Base-by-base conservation (phyloP, 2,888 invertebrate genomes). In the Peribatodes rhomboidaria region DNA sequence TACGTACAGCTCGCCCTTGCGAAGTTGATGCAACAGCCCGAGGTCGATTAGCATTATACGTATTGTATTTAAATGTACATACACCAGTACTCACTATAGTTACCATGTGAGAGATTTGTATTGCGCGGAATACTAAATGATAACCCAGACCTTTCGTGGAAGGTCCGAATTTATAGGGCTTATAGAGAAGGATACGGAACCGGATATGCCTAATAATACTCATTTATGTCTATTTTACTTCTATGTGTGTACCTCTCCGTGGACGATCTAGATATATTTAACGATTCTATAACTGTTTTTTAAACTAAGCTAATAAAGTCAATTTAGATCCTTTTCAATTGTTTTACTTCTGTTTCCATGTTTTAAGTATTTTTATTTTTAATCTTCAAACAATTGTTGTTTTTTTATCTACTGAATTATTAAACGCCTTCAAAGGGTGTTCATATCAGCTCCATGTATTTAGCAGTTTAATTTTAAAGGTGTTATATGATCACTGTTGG, bases 61-160 rank as follows among this genome's bases (percentile, higher is more conserved):
- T 49, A 64, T 64, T 60, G 60, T 65, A 65, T 65, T 65, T 35
- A 50, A 55, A 60, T 60, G 14, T 27, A 27, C 27, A 2, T 2
- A 27, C 44, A 64, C 7, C 20, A 18, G 39, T 54, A 13, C 16
- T 22, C 27, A 18, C n/a, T 13, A 9, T 20, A 37, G 35, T 16
- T 49, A 31, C 22, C 31, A 27, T 8, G 27, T 6, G 27, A 27
- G 27, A 47, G n/a, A n/a, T 8, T 11, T 9, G 0, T 18, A 20
- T 42, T 42, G 11, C 42, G 18, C 42, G 6, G 14, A 57, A 46
- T 37, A 16, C 0, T 7, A 14, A 22, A 22, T 0, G 35, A 35
- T 37, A 11, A 37, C 56, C 56, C 46, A 56, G 46, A 46, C 56
- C 56, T 56, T 56, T 54, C 22, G 37, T 8, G 33, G 42, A 44